phyloP scores from a whole-genome alignment of 2,888 invertebrate species.

The Aspidapion aeneum region DNA sequence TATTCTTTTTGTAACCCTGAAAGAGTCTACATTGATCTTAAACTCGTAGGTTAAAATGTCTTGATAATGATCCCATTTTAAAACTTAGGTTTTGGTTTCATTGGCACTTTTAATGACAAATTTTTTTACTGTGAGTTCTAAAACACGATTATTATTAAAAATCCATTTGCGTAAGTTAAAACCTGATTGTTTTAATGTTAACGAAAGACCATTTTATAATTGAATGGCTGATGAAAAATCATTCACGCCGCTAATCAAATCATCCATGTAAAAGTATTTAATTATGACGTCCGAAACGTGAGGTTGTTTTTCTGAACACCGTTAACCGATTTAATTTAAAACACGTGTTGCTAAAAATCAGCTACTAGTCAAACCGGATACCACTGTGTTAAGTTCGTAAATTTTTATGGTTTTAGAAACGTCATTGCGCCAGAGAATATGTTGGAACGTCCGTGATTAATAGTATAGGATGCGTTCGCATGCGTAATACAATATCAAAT shows the following conservation, averaged over 20 bases:
- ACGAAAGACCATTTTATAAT: constrained; percentile 1
- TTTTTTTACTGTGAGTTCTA: too few species aligned
- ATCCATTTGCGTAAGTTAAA: constrained; percentile 11
- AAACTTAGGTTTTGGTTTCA: constrained; percentile 13
- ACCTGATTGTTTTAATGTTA: background rate
- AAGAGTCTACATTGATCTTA: background rate
- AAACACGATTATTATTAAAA: constrained; percentile 6
- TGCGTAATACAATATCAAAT: constrained; percentile 10
- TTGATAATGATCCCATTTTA: constrained; percentile 12
- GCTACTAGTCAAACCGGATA: constrained; percentile 5
- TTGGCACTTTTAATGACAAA: background rate
- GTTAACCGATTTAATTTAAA: constrained; percentile 10
- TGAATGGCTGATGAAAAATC: background rate
- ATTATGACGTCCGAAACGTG: constrained; percentile 2
- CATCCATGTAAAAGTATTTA: constrained; percentile 18
- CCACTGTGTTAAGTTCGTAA: constrained; percentile 14
- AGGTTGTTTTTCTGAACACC: constrained; percentile 2
- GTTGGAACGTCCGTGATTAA: constrained; percentile 13
- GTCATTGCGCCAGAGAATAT: constrained; percentile 12
- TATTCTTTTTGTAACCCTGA: constrained; percentile 12
- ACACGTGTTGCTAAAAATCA: constrained; percentile 16
- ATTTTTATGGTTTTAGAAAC: background rate
- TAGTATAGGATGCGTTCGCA: constrained; percentile 6
- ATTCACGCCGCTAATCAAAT: constrained; percentile 12
- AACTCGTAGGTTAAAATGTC: constrained; percentile 12